Base-by-base conservation (phyloP, 2,797 vertebrate genomes). In the Macroramphosus scolopax region DNA sequence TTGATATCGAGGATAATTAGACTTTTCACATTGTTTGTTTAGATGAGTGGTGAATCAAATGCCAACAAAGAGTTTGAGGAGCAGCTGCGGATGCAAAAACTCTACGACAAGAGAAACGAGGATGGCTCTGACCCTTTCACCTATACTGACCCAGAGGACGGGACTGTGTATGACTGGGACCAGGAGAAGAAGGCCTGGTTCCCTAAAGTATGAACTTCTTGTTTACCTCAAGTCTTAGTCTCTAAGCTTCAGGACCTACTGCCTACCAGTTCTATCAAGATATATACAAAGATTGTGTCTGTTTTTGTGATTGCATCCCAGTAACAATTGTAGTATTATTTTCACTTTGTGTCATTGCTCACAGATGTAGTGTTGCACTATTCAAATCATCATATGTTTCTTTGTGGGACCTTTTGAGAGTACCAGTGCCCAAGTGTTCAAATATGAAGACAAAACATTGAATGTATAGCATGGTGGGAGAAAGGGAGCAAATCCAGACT, bases 81-180 rank as follows among this genome's bases (percentile, higher is more conserved):
- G 72, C 95, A 97, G 90, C 89, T 98, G 61, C 90, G 92, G 56
- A 85, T 95, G 80, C 95, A 96, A 83, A 87, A 96, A 72, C 88
- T 93, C 48, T 93, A 90, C 11, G 86, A 78, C 1, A 80, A 85
- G 52, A 78, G 65, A 32, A 69, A 65, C 0, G 72, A 35, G 0
- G 85, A 63, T 3, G 81, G 79, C 3, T 49, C 81, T 1, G 90
- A 94, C 56, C 78, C 89, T 0, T 76, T 71, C 62, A 91, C 89
- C 5, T 92, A 88, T 41, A 89, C 82, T 3, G 91, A 95, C 68
- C 89, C 89, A 12, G 71, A 83, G 12, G 91, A 92, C 2, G 93
- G 91, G 38, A 92, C 92, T 0, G 89, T 91, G 8, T 95, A 94
- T 39, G 92, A 94, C 82, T 94, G 92, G 94, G 92, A 87, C 52